These are phyloP conservation scores for Alfaro cultratus DNA, from an alignment of 2,797 vertebrate species.

Conservation along the genomic window DNA sequence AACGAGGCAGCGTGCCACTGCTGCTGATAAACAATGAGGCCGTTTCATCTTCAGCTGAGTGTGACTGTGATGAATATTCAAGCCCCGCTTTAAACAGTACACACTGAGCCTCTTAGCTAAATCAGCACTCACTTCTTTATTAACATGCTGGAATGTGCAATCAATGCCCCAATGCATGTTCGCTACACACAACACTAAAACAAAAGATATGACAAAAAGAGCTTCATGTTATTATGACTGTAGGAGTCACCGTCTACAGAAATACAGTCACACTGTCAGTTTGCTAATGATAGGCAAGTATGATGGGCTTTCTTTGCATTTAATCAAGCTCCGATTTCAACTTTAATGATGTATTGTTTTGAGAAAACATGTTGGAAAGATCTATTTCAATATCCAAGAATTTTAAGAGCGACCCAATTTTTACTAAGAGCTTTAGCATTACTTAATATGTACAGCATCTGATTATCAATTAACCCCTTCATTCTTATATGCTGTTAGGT, in stretches of 20 bases:
- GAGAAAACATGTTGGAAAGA: not conserved
- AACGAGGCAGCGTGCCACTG: slow-evolving; percentile 37
- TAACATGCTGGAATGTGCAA: slow-evolving; percentile 66
- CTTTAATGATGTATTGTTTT: not conserved
- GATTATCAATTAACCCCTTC: not conserved
- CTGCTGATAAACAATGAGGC: slow-evolving; percentile 64
- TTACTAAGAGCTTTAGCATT: not conserved
- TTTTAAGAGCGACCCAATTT: not conserved
- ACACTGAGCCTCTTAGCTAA: slow-evolving; percentile 70
- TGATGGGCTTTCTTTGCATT: not conserved
- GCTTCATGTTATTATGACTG: slow-evolving; percentile 28
- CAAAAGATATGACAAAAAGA: slow-evolving; percentile 33
- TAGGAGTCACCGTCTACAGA: slow-evolving; percentile 1
- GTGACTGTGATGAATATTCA: slow-evolving; percentile 73
- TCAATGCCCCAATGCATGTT: slow-evolving; percentile 50
- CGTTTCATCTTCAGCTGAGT: slow-evolving; percentile 67
- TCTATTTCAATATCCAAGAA: no score
- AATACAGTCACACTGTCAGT: not conserved
- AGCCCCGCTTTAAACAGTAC: slow-evolving; percentile 57
- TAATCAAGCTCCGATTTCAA: not conserved
- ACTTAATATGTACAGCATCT: not conserved
- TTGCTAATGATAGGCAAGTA: not conserved
- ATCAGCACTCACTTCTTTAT: slow-evolving; percentile 57
- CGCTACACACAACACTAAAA: slow-evolving; percentile 35
- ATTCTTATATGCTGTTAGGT: not conserved